Base-by-base conservation (phyloP, 1,140 invertebrate genomes). In the Gonioctena quinquepunctata region DNA sequence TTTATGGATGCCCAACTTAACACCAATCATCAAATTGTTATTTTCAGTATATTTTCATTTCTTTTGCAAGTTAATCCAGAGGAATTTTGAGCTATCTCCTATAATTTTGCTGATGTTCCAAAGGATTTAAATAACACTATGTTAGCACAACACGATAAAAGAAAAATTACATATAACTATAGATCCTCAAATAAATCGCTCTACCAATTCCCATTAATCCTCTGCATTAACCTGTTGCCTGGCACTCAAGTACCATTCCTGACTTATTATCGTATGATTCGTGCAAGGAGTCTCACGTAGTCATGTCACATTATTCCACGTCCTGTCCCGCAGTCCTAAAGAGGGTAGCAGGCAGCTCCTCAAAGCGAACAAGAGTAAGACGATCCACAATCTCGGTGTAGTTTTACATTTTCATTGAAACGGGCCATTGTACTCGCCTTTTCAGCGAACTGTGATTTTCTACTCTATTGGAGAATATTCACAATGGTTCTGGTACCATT, bases 381-480 rank as follows among this genome's bases (percentile, higher is more conserved):
- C 52, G 52, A 54, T 54, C 52, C 22, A 18, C 52, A 54, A 54
- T 54, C 52, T 16, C 19, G 52, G 52, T 54, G 52, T 54, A 54
- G 52, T 54, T 54, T 54, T 54, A 54, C 52, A 54, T 54, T 8
- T 23, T 54, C 52, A 54, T 54, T 54, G n/a, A 54, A 5, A 6
- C 13, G 52, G 22, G n/a, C 52, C 52, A 21, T 54, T 54, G 52
- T 54, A 54, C 18, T 23, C 11, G 22, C 52, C 52, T 54, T 54
- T 54, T 54, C 52, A 18, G n/a, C 19, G 52, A 54, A 54, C 52
- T 54, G 52, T 21, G 52, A 54, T 54, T 54, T 54, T 54, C 52
- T 54, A 23, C 18, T 54, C 52, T 54, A 54, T 54, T 23, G 11
- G 22, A 54, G 52, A 54, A 23, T 18, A 54, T 23, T 54, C 4